Percentiles rank a stretch among this genome's conserved stretches.
phyloP scores from a whole-genome alignment of 2,888 invertebrate genomes.

The Panopea generosa region DNA sequence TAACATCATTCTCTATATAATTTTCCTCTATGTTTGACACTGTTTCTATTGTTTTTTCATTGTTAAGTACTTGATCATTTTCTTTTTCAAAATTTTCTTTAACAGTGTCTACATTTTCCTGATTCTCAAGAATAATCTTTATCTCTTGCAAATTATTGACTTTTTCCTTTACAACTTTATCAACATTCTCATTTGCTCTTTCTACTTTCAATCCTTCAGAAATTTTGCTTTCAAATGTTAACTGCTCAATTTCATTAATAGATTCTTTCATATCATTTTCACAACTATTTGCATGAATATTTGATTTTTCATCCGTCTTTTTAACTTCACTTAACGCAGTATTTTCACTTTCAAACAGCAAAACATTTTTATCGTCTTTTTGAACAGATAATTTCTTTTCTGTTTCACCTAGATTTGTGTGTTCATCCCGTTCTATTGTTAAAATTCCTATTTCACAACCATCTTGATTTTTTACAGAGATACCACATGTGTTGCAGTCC shows the following conservation, averaged over 20 bases:
- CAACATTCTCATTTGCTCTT: neutral
- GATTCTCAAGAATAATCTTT: neutral
- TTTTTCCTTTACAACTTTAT: neutral
- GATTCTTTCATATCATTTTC: neutral
- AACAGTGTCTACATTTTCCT: neutral
- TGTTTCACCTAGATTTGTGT: slow-evolving; percentile 21
- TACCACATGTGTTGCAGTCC: no score
- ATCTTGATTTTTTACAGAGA: no score
- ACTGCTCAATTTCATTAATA: slow-evolving; percentile 8
- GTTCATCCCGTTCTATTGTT: neutral
- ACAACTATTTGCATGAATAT: neutral
- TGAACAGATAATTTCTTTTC: slow-evolving; percentile 11
- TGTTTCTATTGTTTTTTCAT: no score
- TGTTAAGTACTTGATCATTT: no score
- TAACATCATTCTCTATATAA: neutral
- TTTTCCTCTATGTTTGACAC: no score
- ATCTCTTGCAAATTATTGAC: neutral
- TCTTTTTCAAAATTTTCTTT: no score
- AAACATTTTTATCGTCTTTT: neutral
- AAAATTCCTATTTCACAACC: no score
- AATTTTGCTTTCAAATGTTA: neutral
- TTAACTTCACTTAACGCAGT: neutral
- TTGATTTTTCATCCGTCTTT: neutral
- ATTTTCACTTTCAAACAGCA: neutral
- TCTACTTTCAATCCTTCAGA: no score